Evolutionary conservation across 2,797 vertebrate genomes (phyloP), one percentile per base, ranked within the genome.

Genomic region (Discoglossus pictus): DNA sequence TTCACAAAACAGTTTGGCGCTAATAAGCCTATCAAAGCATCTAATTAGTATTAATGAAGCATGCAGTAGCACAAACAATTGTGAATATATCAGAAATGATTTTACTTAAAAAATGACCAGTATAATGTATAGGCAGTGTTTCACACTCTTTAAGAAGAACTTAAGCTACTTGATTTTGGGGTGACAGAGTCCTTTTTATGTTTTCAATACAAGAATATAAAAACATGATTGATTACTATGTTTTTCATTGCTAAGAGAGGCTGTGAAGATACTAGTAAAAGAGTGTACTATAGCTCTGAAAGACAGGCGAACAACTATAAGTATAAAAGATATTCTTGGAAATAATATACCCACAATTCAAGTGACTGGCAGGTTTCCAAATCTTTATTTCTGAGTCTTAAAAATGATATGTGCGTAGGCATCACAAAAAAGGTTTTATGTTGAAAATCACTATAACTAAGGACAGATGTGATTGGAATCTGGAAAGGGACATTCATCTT

Each of bases 371-470:
- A 82, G 65, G 70, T 75, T 15, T 81, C 80, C 84, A 84, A 76
- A 63, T 80, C 77, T 85, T 81, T 84, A 86, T 86, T 84, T 80
- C 73, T 60, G 70, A 72, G 74, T 77, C 80, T 84, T 86, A 84
- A 86, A 87, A 84, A 82, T 81, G 43, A 48, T 76, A 75, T 81
- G 73, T 80, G 56, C 77, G 74, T 74, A 64, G 80, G 68, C 24
- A 78, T 74, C 62, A 79, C 70, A 50, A 75, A 65, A 66, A 38
- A 12, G 36, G 66, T 76, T 83, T 71, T 73, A 75, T 65, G 23
- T 48, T 81, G 74, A 65, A 83, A 84, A 80, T 81, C 80, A 65
- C 77, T 84, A 63, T 83, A 82, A 81, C 82, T 83, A 78, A 78
- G 63, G 78, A 61, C 74, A 82, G 71, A 79, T 79, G 77, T 74